Percentiles rank a stretch among this genome's conserved stretches.
Evolutionary conservation across 2,113 vertebrate species (phyloP).

Genomic region (Lasiurus borealis): DNA sequence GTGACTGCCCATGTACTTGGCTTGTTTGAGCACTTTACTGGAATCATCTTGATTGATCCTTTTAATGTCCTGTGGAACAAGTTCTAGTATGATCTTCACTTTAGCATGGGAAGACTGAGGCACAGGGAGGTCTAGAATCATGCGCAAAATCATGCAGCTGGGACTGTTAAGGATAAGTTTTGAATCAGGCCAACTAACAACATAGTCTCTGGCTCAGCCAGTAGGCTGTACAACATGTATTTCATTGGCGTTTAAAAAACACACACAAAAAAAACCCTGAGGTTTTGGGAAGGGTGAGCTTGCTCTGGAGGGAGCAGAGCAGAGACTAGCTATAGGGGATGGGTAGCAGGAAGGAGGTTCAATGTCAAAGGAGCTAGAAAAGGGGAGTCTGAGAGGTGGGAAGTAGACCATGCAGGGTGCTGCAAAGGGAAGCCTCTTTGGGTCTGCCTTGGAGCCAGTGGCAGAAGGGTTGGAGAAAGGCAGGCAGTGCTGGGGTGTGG

Average conservation of each 20-base stretch:
- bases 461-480: not conserved
- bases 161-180: not conserved
- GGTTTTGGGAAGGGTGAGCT: not conserved
- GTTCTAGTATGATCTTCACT: not conserved
- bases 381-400: not conserved
- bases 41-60: not conserved
- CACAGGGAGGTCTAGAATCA: not conserved
- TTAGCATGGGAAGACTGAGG: slow-evolving; percentile 10
- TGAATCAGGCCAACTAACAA: not conserved
- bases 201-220: not conserved
- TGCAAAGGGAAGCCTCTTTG: not conserved
- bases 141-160: too few relatives aligned
- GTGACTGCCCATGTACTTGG: not conserved
- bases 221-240: not conserved
- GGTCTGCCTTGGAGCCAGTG: not conserved
- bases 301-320: not conserved
- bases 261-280: not conserved
- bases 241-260: not conserved
- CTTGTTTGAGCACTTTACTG: not conserved
- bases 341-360: not conserved
- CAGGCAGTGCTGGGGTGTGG: not conserved
- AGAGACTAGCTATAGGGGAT: too few relatives aligned
- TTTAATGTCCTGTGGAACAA: not conserved
- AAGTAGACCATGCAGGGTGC: fast-evolving
- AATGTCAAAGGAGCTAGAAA: not conserved